Percentiles rank a stretch among this genome's conserved stretches.
Evolutionary conservation across 2,113 vertebrate species (phyloP).

Genomic region (Polypterus senegalus): DNA sequence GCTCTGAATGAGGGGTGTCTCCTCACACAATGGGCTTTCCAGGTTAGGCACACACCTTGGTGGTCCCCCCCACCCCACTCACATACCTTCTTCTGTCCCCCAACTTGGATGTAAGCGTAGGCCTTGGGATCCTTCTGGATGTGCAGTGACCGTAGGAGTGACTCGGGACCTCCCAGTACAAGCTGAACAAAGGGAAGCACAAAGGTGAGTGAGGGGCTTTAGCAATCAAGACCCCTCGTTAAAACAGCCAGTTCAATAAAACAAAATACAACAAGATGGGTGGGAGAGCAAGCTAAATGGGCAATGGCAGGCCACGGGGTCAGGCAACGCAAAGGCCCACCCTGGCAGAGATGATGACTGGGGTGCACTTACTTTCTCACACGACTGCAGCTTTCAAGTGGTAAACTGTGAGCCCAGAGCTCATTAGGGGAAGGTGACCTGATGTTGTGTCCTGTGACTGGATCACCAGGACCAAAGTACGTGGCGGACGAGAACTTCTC

Average conservation of each 20-base stretch:
- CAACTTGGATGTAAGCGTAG: slow-evolving; percentile 75
- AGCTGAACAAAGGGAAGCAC: slow-evolving; percentile 46
- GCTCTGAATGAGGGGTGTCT: background rate
- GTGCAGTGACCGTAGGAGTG: slow-evolving; percentile 72
- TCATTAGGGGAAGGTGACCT: no score
- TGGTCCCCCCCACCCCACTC: background rate
- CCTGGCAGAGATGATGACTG: no score
- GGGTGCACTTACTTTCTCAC: no score
- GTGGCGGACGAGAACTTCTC: no score
- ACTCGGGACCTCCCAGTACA: slow-evolving; percentile 81
- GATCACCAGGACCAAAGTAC: no score
- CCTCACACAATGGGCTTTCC: background rate
- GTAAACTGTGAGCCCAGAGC: no score
- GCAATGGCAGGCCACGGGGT: no score
- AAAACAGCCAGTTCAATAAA: background rate
- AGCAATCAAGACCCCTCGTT: no score
- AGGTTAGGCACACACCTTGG: background rate
- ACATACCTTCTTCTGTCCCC: slow-evolving; percentile 76
- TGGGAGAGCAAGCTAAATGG: no score
- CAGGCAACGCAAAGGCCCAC: no score
- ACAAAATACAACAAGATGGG: background rate
- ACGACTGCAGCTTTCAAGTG: no score
- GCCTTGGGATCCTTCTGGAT: slow-evolving; percentile 73
- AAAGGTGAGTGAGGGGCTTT: background rate
- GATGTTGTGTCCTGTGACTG: no score